Conservation (phyloP, 2,797 vertebrate species). For the Pogoniulus pusillus region DNA sequence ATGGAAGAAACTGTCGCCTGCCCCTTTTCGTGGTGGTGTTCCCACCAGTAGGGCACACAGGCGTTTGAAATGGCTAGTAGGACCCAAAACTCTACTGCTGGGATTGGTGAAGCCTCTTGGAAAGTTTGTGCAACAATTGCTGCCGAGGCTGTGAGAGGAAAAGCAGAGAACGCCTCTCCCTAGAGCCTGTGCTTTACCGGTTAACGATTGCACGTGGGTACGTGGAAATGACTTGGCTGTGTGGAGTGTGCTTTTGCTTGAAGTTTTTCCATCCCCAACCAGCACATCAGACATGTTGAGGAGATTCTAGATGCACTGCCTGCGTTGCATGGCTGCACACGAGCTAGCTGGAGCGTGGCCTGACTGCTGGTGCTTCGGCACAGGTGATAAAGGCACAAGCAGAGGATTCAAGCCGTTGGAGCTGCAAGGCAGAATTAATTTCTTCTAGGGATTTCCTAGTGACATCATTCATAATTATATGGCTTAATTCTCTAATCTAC, state of each 20-base stretch:
- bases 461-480: slow-evolving; percentile 45
- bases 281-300: neutral
- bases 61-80: neutral
- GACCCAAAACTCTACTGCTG: slow-evolving; percentile 15
- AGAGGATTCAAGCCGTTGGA: neutral
- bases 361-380: neutral
- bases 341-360: neutral
- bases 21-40: neutral
- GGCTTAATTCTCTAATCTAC: slow-evolving; percentile 33
- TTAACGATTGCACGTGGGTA: neutral
- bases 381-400: neutral
- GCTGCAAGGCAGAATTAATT: slow-evolving; percentile 35
- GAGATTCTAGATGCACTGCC: neutral
- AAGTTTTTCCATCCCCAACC: neutral
- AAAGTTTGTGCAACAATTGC: slow-evolving; percentile 70
- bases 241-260: slow-evolving; percentile 18
- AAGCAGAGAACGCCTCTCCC: neutral
- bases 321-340: neutral
- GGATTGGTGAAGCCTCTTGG: neutral
- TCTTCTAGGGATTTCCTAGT: slow-evolving; percentile 50
- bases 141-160: slow-evolving; percentile 14
- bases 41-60: fast-evolving
- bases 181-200: neutral
- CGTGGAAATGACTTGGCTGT: neutral
- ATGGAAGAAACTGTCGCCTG: fast-evolving